Base-by-base conservation (phyloP, 2,888 invertebrate species). In the Pseudoips prasinana region DNA sequence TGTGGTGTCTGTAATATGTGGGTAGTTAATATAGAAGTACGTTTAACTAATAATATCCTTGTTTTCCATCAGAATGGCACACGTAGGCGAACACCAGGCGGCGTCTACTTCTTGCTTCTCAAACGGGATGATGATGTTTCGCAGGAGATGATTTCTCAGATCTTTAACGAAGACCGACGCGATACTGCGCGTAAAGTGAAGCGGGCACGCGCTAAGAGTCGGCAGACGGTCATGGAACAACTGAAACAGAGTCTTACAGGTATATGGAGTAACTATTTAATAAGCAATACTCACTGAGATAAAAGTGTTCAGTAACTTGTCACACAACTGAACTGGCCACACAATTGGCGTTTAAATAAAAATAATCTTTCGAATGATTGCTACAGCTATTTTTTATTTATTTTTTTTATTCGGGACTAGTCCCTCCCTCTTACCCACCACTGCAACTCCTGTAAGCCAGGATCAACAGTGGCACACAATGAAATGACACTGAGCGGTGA, bases 21-120 rank as follows among this genome's bases (percentile, higher is more conserved):
- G n/a, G n/a, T n/a, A n/a, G n/a, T n/a, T n/a, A 18, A 18, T 18
- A 6, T 18, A 3, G 4, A 3, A 18, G 18, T 5, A 18, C 6
- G 6, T 18, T 18, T 18, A 18, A 18, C 3, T 5, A 18, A 18
- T 5, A 18, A 18, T 5, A 18, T 18, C 18, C 18, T 18, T 5
- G 18, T 6, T 18, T 18, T n/a, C n/a, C n/a, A n/a, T 1, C 65
- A 93, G 93, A 95, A 95, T 78, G 94, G 94, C 26, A 91, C 90
- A 4, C 91, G 97, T 32, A 91, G 96, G 31, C 90, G 97, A 46
- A 97, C 96, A 3, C 93, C 96, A 0, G 97, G 97, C 7, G 97
- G 97, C 10, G 92, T 97, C 25, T 97, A 93, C 76, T 89, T 97
- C 24, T 94, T 93, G 71, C 84, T 96, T n/a, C 80, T 96, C 10